phyloP scores from a whole-genome alignment of 2,797 vertebrate species.

The Lateolabrax maculatus region DNA sequence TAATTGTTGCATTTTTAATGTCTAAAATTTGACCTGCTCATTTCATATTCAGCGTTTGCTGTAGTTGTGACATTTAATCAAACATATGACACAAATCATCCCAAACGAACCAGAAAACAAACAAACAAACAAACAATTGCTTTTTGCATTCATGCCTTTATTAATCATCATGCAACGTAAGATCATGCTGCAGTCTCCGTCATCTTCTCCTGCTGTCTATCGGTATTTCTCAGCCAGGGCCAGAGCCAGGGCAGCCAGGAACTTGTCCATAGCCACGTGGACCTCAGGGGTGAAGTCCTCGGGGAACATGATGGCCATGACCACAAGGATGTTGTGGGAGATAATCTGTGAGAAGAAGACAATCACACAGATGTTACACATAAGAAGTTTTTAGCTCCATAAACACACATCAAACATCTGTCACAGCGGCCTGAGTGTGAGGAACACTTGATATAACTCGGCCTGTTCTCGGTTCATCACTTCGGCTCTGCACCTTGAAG shows the following conservation, averaged over 20 bases:
- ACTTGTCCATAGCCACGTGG: slow-evolving; percentile 91
- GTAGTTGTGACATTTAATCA: not conserved
- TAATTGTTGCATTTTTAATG: no score
- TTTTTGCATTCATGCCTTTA: slow-evolving; percentile 35
- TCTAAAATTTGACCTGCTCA: no score
- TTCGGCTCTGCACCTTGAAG: slow-evolving; percentile 86
- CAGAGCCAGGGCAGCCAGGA: slow-evolving; percentile 79
- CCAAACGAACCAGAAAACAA: not conserved
- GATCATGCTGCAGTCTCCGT: not conserved
- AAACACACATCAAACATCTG: no score
- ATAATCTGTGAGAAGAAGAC: slow-evolving; percentile 81
- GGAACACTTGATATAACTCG: not conserved
- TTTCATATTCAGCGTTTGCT: no score
- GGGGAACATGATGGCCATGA: slow-evolving; percentile 81
- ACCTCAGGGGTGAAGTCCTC: slow-evolving; percentile 78
- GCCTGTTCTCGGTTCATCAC: not conserved
- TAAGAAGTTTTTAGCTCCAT: not conserved
- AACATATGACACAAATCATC: not conserved
- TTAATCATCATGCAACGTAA: slow-evolving; percentile 20
- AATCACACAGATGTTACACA: not conserved
- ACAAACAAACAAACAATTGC: not conserved
- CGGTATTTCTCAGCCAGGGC: slow-evolving; percentile 92
- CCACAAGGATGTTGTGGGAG: slow-evolving; percentile 86
- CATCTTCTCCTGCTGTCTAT: slow-evolving; percentile 71
- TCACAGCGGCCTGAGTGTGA: not conserved